Evolutionary conservation across 2,113 vertebrate genomes (phyloP), one percentile per base, ranked within the genome.

Genomic region (Macquaria australasica): DNA sequence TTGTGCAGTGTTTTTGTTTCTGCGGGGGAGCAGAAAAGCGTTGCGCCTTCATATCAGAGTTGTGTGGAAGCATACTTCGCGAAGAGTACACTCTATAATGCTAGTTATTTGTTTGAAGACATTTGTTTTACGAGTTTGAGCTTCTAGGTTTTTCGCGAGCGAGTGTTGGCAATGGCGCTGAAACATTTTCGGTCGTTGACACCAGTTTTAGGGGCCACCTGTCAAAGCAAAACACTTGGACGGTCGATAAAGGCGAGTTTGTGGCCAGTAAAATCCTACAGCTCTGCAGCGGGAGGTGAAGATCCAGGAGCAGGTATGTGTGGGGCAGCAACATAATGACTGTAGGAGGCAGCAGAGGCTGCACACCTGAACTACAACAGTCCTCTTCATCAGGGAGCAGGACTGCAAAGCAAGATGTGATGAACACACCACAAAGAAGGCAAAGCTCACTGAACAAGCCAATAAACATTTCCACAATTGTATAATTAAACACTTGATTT

Each of bases 131-230:
- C n/a, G 18, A 72, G 6, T 77, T 39, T 11, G 6, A n/a, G 41
- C 48, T 10, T 62, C 14, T 7, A 8, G 1, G 0, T 37, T 73
- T 62, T 28, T 60, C 9, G 39, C 0, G 7, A 39, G 5, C 39
- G 1, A 48, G 7, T 43, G 34, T 66, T 39, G 6, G 7, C 18
- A 55, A 93, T 93, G 92, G 56, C 60, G 66, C 81, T 88, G 0
- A 84, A 53, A 81, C 23, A 25, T 74, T 16, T 83, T 4, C 25
- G 43, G 25, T 21, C 18, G 5, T 28, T 78, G 34, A 31, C 34
- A 16, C 7, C 34, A 28, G 1, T 56, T 48, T 31, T 74, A 9
- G 4, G 1, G 0, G 18, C 20, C 3, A 23, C 16, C 0, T 82
- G 0, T 80, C 34, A 15, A 48, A 43, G 69, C 23, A 60, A 79